These are phyloP conservation scores for Cydia splendana DNA, from an alignment of 1,140 invertebrate genomes.

Conservation along the genomic window DNA sequence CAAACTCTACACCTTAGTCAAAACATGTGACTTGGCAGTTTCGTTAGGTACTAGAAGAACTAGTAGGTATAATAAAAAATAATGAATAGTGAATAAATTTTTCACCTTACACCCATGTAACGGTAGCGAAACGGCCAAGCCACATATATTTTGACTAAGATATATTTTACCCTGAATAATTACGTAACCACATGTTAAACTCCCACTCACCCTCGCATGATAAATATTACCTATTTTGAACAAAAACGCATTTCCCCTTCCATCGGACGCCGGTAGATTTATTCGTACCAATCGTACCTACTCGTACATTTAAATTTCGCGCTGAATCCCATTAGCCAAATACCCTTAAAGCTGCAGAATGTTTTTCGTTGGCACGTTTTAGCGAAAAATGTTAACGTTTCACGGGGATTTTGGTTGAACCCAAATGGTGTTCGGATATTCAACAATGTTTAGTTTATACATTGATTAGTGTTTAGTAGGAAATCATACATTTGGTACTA, in stretches of 20 bases:
- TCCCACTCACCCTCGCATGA: not conserved
- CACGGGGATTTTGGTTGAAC: not conserved
- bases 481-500: too few species aligned
- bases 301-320: not conserved
- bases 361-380: not conserved
- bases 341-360: constrained; percentile 2
- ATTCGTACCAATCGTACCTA: not conserved
- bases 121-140: too few species aligned
- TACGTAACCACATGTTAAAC: not conserved
- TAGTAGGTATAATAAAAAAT: too few species aligned
- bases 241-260: not conserved
- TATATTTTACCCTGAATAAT: not conserved
- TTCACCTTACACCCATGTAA: too few species aligned
- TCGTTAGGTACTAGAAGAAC: too few species aligned
- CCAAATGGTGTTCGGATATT: not conserved
- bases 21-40: too few species aligned
- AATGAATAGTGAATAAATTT: too few species aligned
- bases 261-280: not conserved
- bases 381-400: not conserved
- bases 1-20: too few species aligned
- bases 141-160: too few species aligned
- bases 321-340: not conserved
- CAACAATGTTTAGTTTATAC: too few species aligned
- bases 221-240: not conserved
- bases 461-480: too few species aligned